These are phyloP conservation scores for Amazona guildingii DNA, from an alignment of 2,113 vertebrate genomes.

Conservation along the genomic window DNA sequence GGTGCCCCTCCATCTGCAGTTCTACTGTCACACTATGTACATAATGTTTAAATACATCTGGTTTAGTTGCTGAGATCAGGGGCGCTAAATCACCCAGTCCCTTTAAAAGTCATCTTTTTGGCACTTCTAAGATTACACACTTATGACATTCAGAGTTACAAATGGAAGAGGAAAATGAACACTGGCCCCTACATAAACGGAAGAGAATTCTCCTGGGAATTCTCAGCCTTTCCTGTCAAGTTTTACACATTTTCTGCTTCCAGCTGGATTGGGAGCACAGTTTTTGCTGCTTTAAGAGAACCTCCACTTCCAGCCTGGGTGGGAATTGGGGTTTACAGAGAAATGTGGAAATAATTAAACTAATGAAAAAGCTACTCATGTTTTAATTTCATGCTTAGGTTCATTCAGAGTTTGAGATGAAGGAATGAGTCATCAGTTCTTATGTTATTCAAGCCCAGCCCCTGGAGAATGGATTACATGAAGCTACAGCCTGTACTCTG, in stretches of 20 bases:
- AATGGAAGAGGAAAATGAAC: background rate
- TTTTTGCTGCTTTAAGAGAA: background rate
- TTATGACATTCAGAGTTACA: background rate
- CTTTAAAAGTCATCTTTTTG: background rate
- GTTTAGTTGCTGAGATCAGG: background rate
- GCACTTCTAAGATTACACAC: background rate
- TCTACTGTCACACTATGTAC: rapidly evolving
- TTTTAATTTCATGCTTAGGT: conserved; percentile 49
- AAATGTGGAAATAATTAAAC: conserved; percentile 53
- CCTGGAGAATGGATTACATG: background rate
- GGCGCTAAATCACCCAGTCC: background rate
- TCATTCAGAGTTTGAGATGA: conserved; percentile 46
- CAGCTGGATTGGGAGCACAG: background rate
- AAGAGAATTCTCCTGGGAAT: background rate
- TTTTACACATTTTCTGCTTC: background rate
- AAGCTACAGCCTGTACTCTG: background rate
- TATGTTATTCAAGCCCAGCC: background rate
- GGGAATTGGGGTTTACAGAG: background rate
- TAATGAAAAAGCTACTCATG: background rate
- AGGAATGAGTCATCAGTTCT: conserved; percentile 26
- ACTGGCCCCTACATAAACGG: background rate
- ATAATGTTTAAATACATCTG: background rate
- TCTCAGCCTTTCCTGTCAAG: background rate
- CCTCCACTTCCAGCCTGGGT: background rate
- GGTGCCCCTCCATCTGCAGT: background rate